These are phyloP conservation scores for Potamarius usumacintae DNA, from an alignment of 2,113 vertebrate species.

Conservation along the genomic window DNA sequence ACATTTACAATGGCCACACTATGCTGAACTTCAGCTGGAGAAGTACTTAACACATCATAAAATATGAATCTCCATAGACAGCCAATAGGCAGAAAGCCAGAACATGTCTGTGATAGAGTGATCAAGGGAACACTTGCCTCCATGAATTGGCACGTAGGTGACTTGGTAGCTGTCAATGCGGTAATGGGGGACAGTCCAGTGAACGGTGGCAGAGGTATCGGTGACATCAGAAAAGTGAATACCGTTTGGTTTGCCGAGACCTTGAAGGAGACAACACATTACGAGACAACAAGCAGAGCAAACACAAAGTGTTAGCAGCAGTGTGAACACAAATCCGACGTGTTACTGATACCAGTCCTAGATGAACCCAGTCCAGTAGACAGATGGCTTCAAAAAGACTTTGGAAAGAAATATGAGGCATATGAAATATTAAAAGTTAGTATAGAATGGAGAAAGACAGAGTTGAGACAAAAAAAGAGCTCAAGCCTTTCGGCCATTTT, in stretches of 20 bases:
- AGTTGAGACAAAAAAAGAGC: slow-evolving; percentile 52
- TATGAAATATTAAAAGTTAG: slow-evolving; percentile 1
- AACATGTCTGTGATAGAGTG: not conserved
- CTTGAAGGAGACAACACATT: slow-evolving; percentile 65
- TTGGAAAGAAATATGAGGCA: not conserved
- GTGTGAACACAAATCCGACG: not conserved
- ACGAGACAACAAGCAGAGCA: slow-evolving; percentile 31
- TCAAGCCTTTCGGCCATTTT: slow-evolving; percentile 53
- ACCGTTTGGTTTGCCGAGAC: slow-evolving; percentile 83
- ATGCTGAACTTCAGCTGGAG: not conserved
- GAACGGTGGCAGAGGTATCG: slow-evolving; percentile 84
- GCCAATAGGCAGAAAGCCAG: not conserved
- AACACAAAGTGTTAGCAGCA: slow-evolving; percentile 6
- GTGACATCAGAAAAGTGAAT: slow-evolving; percentile 90
- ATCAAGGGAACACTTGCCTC: slow-evolving; percentile 10
- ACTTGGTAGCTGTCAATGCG: slow-evolving; percentile 84
- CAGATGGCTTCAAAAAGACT: slow-evolving; percentile 17
- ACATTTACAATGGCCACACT: not conserved
- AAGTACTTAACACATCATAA: slow-evolving; percentile 11
- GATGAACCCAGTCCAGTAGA: not conserved
- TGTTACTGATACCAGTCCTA: slow-evolving; percentile 1
- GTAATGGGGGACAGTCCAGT: slow-evolving; percentile 79
- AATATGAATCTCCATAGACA: not conserved
- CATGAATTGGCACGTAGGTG: slow-evolving; percentile 76
- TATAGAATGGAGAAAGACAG: slow-evolving; percentile 3